Conservation (phyloP, 2,113 vertebrate genomes). For the Corynorhinus townsendii region DNA sequence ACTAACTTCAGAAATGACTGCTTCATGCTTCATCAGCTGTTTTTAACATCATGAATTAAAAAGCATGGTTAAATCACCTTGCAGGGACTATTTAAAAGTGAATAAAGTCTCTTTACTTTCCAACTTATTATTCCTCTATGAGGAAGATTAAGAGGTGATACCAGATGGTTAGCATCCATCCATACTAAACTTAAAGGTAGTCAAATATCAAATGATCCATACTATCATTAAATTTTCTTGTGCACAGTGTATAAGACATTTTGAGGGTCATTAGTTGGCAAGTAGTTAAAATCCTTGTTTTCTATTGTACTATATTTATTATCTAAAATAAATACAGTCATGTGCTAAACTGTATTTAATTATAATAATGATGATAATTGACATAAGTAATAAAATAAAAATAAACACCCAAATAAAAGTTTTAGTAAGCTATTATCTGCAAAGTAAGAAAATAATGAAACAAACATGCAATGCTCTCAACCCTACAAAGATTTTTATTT, state of each 20-base stretch:
- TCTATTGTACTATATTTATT: not conserved
- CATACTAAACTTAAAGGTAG: slow-evolving; percentile 51
- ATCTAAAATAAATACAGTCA: not conserved
- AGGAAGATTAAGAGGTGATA: slow-evolving; percentile 46
- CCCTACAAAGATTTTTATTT: not conserved
- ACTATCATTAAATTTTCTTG: slow-evolving; percentile 36
- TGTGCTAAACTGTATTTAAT: slow-evolving; percentile 10
- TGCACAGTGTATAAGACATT: not conserved
- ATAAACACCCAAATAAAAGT: slow-evolving; percentile 27
- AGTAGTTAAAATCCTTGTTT: slow-evolving; percentile 18
- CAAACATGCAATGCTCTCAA: not conserved
- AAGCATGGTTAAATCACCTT: slow-evolving; percentile 52
- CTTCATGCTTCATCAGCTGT: slow-evolving; percentile 50
- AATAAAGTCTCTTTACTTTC: slow-evolving; percentile 15
- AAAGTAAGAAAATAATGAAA: not conserved
- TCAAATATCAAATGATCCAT: slow-evolving; percentile 42
- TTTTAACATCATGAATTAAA: slow-evolving; percentile 60
- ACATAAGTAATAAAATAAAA: not conserved
- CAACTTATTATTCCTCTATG: slow-evolving; percentile 44
- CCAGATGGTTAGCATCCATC: slow-evolving; percentile 47
- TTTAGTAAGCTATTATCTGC: slow-evolving; percentile 8
- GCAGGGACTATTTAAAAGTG: slow-evolving; percentile 36
- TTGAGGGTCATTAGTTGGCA: slow-evolving; percentile 42
- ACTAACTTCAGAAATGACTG: slow-evolving; percentile 51
- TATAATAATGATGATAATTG: slow-evolving; percentile 31